Conservation (phyloP, 2,888 invertebrate genomes). For the Eutolmus rufibarbis region DNA sequence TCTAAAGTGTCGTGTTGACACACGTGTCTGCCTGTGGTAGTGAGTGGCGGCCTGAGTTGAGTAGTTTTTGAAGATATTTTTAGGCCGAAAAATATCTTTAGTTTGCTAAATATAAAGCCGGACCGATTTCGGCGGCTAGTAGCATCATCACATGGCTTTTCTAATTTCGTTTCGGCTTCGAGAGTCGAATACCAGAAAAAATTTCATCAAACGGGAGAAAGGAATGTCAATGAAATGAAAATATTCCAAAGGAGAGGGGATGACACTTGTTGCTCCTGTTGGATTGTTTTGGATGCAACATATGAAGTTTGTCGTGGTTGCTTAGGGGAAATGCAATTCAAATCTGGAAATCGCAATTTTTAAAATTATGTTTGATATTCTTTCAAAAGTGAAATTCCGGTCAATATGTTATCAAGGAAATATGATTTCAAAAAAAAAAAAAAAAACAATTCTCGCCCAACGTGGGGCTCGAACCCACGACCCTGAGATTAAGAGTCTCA, state of each 20-base stretch:
- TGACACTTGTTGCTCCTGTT: background rate
- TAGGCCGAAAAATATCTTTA: background rate
- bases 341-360: background rate
- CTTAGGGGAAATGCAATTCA: background rate
- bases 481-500: conserved; percentile 64
- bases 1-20: background rate
- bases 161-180: background rate
- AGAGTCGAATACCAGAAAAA: background rate
- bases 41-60: background rate
- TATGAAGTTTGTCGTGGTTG: background rate
- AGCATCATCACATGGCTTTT: background rate
- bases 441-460: conserved; percentile 53
- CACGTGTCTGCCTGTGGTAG: background rate
- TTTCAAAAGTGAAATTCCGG: background rate
- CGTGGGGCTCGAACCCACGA: conserved; percentile 63
- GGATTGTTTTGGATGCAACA: background rate
- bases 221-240: background rate
- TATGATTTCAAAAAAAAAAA: background rate
- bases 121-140: background rate
- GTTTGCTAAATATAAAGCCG: background rate
- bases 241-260: background rate
- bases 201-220: background rate
- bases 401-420: background rate
- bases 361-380: background rate
- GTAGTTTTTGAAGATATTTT: background rate